Evolutionary conservation across 2,888 invertebrate species (phyloP), one percentile per base, ranked within the genome.

Genomic region (Malthinus flaveolus): DNA sequence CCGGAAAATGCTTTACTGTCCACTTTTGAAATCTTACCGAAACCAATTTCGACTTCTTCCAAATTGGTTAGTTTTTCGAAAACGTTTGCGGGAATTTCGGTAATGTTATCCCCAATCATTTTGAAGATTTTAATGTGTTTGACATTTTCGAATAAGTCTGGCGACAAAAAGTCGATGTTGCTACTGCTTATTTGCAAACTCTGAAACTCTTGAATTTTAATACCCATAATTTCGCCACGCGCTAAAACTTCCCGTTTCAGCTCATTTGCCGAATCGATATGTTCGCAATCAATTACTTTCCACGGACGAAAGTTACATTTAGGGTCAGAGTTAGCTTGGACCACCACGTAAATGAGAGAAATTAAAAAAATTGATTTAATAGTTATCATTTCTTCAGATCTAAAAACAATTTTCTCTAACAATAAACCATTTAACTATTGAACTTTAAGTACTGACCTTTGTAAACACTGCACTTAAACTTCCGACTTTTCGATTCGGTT

Each of bases 111-210:
- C 10, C 2, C 1, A 7, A 36, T 6, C 36, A 36, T 36, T 11
- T 11, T 36, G 4, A 36, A 4, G 11, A 7, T 12, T 7, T 12
- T 11, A 7, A 36, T 12, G n/a, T 36, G 12, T 7, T 11, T 11
- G 7, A 36, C 7, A 10, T 36, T 9, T 9, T n/a, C 36, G 9
- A 36, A 36, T 10, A 36, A 9, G 7, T 36, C 36, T 11, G 36
- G 9, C 6, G 36, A 11, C 10, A 36, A 36, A 10, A 36, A 54
- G 37, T 54, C 32, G 11, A 54, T 46, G 8, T 37, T 32, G 32
- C 47, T 54, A 1, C 10, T 7, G n/a, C 47, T 10, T 12, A 54
- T 54, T 46, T 35, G 35, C 23, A 52, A 36, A 10, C 52, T 45
- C 31, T 45, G 9, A 34, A 53, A 46, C 9, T 53, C 53, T 35